phyloP scores from a whole-genome alignment of 2,113 vertebrate genomes.

The Gila orcuttii region DNA sequence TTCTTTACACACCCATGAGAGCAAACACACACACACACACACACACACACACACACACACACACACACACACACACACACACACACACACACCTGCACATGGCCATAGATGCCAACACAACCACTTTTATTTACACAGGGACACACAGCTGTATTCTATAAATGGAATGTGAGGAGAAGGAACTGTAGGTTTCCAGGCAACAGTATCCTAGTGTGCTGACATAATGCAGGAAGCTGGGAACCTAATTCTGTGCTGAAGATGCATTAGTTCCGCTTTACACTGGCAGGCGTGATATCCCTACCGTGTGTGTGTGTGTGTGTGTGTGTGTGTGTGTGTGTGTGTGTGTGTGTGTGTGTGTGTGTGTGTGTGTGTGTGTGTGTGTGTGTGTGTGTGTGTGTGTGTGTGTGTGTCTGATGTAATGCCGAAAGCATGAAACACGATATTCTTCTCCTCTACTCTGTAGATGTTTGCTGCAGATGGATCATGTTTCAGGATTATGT shows the following conservation, averaged over 20 bases:
- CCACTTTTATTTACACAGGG: constrained; percentile 18
- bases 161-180: constrained; percentile 48
- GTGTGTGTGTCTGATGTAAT: constrained; percentile 37
- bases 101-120: background rate
- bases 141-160: constrained; percentile 57
- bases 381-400: background rate
- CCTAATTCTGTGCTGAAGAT: constrained; percentile 57
- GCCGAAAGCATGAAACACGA: constrained; percentile 24
- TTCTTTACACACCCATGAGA: background rate
- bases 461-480: constrained; percentile 28
- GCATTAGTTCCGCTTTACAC: constrained; percentile 54
- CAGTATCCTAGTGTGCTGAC: constrained; percentile 53
- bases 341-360: constrained; percentile 23
- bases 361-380: constrained; percentile 16
- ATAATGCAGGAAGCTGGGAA: constrained; percentile 54
- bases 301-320: constrained; percentile 15
- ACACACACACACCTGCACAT: background rate
- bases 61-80: constrained; percentile 20
- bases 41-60: constrained; percentile 9
- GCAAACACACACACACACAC: constrained; percentile 1
- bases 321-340: constrained; percentile 5
- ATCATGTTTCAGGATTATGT: constrained; percentile 3
- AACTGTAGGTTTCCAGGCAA: constrained; percentile 58
- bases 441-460: constrained; percentile 12
- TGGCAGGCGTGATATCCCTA: constrained; percentile 41